phyloP scores from a whole-genome alignment of 2,888 invertebrate genomes.

The Agriotes lineatus region DNA sequence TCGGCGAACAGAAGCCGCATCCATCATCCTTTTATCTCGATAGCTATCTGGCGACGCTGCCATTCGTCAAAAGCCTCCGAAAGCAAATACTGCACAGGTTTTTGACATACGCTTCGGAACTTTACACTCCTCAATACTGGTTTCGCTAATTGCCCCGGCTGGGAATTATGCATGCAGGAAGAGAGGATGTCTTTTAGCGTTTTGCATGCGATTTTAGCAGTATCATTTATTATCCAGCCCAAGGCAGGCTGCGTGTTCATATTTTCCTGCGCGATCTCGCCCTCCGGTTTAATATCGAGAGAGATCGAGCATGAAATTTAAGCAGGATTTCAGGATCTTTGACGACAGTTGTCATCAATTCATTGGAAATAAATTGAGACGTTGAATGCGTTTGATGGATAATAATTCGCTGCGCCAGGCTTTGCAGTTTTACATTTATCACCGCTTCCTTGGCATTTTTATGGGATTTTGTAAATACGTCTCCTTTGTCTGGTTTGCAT shows the following conservation, averaged over 20 bases:
- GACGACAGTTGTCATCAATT: constrained; percentile 26
- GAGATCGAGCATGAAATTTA: constrained; percentile 20
- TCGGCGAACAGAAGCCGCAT: background rate
- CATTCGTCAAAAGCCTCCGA: background rate
- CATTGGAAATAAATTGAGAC: constrained; percentile 25
- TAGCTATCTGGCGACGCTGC: background rate
- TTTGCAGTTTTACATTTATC: constrained; percentile 22
- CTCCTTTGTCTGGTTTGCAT: background rate
- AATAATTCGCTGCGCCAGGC: constrained; percentile 16
- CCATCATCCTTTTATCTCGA: background rate
- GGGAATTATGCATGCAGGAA: background rate
- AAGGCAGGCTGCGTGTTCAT: constrained; percentile 2
- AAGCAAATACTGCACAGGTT: background rate
- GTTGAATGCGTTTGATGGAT: constrained; percentile 26
- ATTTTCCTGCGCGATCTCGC: constrained; percentile 1
- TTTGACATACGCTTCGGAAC: background rate
- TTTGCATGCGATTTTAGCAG: constrained; percentile 15
- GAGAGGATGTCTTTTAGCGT: constrained; percentile 5
- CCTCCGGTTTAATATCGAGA: constrained; percentile 6
- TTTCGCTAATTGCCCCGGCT: background rate
- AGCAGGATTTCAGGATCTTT: constrained; percentile 20
- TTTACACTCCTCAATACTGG: background rate
- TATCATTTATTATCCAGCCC: constrained; percentile 3
- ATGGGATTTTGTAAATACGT: constrained; percentile 9
- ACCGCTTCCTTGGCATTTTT: constrained; percentile 11